Evolutionary conservation across 2,113 vertebrate genomes (phyloP).

Genomic region (Heterotilapia buettikoferi): DNA sequence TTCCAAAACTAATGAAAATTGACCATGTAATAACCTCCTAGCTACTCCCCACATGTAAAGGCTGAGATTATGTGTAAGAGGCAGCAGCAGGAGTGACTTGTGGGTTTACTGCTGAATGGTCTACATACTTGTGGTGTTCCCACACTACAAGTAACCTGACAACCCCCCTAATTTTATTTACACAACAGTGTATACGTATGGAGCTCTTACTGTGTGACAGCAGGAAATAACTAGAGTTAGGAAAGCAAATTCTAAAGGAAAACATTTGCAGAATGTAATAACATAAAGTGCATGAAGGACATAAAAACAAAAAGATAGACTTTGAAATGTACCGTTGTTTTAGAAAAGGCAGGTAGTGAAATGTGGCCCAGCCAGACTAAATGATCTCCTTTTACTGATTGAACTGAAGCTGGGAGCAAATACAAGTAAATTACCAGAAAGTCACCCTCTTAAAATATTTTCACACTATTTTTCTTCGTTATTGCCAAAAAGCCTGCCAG

Average conservation of each 20-base stretch:
- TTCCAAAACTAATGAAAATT: neutral
- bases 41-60: neutral
- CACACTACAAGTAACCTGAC: neutral
- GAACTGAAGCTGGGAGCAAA: neutral
- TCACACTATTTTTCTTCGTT: neutral
- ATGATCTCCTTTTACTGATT: neutral
- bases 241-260: neutral
- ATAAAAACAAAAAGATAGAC: neutral
- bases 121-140: neutral
- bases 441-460: neutral
- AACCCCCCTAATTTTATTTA: neutral
- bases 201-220: neutral
- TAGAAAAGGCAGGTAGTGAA: neutral
- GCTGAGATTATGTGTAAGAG: neutral
- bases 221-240: neutral
- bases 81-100: neutral
- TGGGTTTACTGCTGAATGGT: neutral
- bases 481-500: neutral
- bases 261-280: neutral
- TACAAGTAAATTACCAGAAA: neutral
- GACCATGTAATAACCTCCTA: neutral
- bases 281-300: neutral
- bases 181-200: neutral
- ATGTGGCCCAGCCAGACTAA: neutral
- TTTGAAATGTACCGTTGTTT: neutral